A percentile compares a stretch with the other conserved stretches of the same genome.
Evolutionary conservation across 1,140 invertebrate species (phyloP).

Genomic region (Diachasma alloeum): DNA sequence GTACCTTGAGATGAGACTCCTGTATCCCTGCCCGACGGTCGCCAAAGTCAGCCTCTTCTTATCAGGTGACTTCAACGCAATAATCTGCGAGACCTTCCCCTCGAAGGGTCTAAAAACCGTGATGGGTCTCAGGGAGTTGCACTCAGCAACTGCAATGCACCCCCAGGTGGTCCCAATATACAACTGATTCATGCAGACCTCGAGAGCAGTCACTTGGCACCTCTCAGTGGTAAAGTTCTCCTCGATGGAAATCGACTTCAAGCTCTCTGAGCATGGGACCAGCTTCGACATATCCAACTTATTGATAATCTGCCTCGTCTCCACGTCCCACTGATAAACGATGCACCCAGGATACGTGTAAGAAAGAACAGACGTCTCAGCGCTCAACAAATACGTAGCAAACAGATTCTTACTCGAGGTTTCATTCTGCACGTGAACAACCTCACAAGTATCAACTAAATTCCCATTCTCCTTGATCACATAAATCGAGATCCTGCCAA

Average conservation of each 20-base stretch:
- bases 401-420: conserved; percentile 52
- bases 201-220: conserved; percentile 84
- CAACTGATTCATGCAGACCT: conserved; percentile 74
- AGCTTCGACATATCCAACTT: conserved; percentile 92
- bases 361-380: conserved; percentile 75
- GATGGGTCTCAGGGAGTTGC: conserved; percentile 80
- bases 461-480: conserved; percentile 60
- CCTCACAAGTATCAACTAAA: conserved; percentile 48
- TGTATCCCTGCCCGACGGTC: conserved; percentile 84
- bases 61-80: conserved; percentile 55
- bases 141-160: conserved; percentile 87
- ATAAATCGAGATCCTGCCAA: conserved; percentile 78
- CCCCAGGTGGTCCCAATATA: conserved; percentile 94
- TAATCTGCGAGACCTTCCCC: conserved; percentile 73
- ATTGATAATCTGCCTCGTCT: conserved; percentile 73
- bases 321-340: conserved; percentile 85
- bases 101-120: conserved; percentile 91
- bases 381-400: conserved; percentile 58
- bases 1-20: conserved; percentile 79
- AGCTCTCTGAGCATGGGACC: conserved; percentile 88
- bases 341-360: conserved; percentile 82
- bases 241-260: conserved; percentile 91
- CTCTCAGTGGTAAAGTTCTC: conserved; percentile 82
- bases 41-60: conserved; percentile 70
- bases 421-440: conserved; percentile 46